Evolutionary conservation across 2,888 invertebrate species (phyloP).

Genomic region (Parochlus steinenii): DNA sequence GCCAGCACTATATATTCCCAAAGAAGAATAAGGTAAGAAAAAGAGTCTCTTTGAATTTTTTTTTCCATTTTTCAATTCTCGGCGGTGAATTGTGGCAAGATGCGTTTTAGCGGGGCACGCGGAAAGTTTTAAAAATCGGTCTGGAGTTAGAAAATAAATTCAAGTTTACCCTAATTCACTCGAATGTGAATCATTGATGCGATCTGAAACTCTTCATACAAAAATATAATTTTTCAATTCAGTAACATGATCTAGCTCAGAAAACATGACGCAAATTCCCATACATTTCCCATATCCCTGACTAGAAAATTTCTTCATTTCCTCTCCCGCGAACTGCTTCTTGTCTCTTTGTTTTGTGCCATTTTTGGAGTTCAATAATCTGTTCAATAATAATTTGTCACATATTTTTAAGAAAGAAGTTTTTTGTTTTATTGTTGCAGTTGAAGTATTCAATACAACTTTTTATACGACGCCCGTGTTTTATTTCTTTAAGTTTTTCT

Average conservation of each 20-base stretch:
- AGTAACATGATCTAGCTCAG: background rate
- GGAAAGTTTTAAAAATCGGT: too few species aligned
- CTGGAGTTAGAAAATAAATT: too few species aligned
- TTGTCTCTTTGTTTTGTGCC: constrained; percentile 6
- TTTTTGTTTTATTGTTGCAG: too few species aligned
- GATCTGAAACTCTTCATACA: background rate
- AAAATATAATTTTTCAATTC: constrained; percentile 5
- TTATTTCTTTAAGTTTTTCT: too few species aligned
- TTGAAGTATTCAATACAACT: too few species aligned
- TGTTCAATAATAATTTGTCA: constrained; percentile 12
- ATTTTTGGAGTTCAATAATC: constrained; percentile 12
- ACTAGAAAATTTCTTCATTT: too few species aligned
- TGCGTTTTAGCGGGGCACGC: too few species aligned
- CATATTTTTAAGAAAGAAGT: too few species aligned
- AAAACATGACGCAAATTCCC: background rate
- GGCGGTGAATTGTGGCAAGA: too few species aligned
- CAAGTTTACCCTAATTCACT: too few species aligned
- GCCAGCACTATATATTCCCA: constrained; percentile 5
- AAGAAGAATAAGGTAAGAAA: background rate
- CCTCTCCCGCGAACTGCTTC: constrained; percentile 1
- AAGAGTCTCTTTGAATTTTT: constrained; percentile 1
- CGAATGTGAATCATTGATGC: background rate
- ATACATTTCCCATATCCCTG: too few species aligned
- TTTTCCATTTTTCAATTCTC: constrained; percentile 7
- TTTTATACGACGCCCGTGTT: too few species aligned